phyloP scores from a whole-genome alignment of 2,113 vertebrate species.

The Engraulis encrasicolus region DNA sequence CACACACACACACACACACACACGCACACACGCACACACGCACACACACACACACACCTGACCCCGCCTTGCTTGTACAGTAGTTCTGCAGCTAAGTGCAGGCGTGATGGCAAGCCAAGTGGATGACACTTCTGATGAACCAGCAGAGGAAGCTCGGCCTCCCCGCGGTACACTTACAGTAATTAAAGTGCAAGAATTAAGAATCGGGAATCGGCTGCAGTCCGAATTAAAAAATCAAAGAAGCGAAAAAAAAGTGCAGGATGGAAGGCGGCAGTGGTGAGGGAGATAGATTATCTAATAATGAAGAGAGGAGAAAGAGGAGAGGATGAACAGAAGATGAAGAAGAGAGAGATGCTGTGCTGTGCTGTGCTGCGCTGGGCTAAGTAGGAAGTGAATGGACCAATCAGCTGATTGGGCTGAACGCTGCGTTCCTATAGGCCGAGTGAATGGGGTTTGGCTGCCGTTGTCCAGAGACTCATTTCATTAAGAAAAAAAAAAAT shows the following conservation, averaged over 20 bases:
- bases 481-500: conserved; percentile 57
- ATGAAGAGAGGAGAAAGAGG: not conserved
- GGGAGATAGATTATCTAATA: not conserved
- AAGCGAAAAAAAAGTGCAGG: not conserved
- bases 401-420: conserved; percentile 32
- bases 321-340: not conserved
- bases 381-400: not conserved
- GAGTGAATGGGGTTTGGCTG: conserved; percentile 31
- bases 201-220: conserved; percentile 16
- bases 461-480: conserved; percentile 42
- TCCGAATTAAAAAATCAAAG: too few relatives aligned
- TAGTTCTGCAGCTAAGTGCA: not conserved
- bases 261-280: conserved; percentile 3
- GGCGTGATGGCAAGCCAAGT: conserved; percentile 13
- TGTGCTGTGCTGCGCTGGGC: too few relatives aligned
- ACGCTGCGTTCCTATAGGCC: conserved; percentile 2
- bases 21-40: too few relatives aligned
- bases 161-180: conserved; percentile 31
- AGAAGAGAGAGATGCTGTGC: not conserved
- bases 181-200: conserved; percentile 41
- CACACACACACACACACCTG: too few relatives aligned
- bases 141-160: conserved; percentile 28
- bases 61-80: too few relatives aligned
- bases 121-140: conserved; percentile 45
- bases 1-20: too few relatives aligned